Base-by-base conservation (phyloP, 1,140 invertebrate species). In the Helicoverpa zea region DNA sequence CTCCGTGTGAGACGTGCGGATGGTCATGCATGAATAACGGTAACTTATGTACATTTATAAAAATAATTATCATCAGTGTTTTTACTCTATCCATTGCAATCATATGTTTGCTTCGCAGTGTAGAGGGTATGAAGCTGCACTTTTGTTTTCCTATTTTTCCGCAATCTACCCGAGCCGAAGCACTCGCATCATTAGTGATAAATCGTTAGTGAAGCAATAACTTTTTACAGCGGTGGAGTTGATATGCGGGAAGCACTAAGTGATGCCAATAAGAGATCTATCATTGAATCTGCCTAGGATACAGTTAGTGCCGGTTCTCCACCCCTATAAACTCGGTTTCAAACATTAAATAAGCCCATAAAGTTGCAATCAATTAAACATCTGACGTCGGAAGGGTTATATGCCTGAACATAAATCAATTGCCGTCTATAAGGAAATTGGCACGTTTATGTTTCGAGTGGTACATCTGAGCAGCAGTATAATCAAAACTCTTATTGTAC, bases 311-410 rank as follows among this genome's bases (percentile, higher is more conserved):
- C 43, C 64, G 47, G 70, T 47, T 70, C 56, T 79, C 35, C 68
- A 82, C 75, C 68, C 68, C 78, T 66, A 82, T 82, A 82, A 82
- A 84, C 47, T 68, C 18, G 59, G 52, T 74, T 66, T 68, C 51
- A 58, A 78, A 77, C 66, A 80, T 84, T 72, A 81, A 81, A 84
- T 81, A 72, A 80, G 54, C 64, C 80, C 56, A 81, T 84, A 84
- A 84, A 84, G 80, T 79, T 77, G 80, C 77, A 79, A 81, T 80
- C 47, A 81, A 84, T 84, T 81, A 84, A 84, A 81, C 52, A 81
- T 80, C 77, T 80, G 74, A 75, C 61, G 56, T 70, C 51, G 66
- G 75, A 77, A 72, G 75, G 52, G 72, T 74, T 72, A 63, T 76
- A 35, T 43, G 49, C 35, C 56, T 63, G 13, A 76, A 76, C 78